Conservation (phyloP, 2,888 invertebrate genomes). For the Hirtodrosophila trivittata region DNA sequence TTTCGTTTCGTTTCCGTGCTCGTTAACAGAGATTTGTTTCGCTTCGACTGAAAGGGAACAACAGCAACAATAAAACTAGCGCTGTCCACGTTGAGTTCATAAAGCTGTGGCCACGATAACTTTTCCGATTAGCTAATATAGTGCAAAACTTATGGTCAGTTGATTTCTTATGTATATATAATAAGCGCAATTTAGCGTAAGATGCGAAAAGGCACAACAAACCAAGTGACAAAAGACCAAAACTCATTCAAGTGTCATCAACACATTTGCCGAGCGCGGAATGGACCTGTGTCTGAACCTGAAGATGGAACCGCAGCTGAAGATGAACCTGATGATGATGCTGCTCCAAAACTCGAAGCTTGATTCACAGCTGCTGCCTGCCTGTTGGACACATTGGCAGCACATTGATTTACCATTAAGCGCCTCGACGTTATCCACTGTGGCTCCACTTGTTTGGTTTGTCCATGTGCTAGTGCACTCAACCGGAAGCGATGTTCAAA, state of each 20-base stretch:
- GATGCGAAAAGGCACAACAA: conserved; percentile 21
- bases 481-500: conserved; percentile 68
- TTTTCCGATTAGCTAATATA: conserved; percentile 66
- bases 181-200: conserved; percentile 75
- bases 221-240: conserved; percentile 44
- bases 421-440: conserved; percentile 21
- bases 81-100: conserved; percentile 3
- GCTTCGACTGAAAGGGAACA: background rate
- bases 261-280: conserved; percentile 45
- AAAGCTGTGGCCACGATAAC: conserved; percentile 1
- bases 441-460: conserved; percentile 30
- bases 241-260: conserved; percentile 77
- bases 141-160: conserved; percentile 76
- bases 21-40: background rate
- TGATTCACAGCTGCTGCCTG: conserved; percentile 34
- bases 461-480: conserved; percentile 53
- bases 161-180: conserved; percentile 73
- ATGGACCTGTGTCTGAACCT: conserved; percentile 10
- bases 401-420: conserved; percentile 74
- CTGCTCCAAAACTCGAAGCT: conserved; percentile 1
- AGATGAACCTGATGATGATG: conserved; percentile 2
- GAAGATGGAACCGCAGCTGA: background rate
- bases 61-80: too few species aligned
- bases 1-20: background rate
- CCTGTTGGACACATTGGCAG: conserved; percentile 29